Conservation (phyloP, 2,113 vertebrate species). For the Gavia stellata region DNA sequence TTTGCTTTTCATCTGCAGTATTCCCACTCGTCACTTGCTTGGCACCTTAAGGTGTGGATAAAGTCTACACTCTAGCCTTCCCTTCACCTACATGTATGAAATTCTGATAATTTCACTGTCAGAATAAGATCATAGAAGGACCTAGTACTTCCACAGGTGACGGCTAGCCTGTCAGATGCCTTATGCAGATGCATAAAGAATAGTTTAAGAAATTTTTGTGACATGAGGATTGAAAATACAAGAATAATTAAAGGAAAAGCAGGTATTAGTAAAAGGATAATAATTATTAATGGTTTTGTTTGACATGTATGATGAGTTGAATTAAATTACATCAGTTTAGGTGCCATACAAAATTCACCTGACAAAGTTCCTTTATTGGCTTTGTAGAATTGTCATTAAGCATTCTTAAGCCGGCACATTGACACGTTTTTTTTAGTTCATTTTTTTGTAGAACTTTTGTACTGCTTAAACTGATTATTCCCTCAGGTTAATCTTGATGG, state of each 20-base stretch:
- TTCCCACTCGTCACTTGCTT: background rate
- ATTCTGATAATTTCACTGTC: background rate
- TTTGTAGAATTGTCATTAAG: background rate
- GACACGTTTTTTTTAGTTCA: background rate
- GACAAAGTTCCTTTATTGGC: background rate
- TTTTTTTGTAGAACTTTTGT: background rate
- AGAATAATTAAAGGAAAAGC: background rate
- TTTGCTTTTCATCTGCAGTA: background rate
- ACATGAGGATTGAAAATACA: background rate
- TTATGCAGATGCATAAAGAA: background rate
- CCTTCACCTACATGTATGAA: background rate
- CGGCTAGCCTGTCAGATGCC: background rate
- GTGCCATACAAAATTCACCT: background rate
- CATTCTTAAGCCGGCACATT: background rate
- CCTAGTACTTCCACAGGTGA: background rate
- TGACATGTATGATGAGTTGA: background rate
- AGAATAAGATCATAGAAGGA: background rate
- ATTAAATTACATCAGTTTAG: background rate
- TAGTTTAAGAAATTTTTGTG: background rate
- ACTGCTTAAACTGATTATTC: background rate
- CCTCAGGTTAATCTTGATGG: background rate
- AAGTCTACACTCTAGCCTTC: background rate
- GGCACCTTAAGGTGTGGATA: background rate
- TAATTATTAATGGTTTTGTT: background rate
- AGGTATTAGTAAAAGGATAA: background rate